phyloP scores from a whole-genome alignment of 2,888 invertebrate species.

The Hecatera dysodea region DNA sequence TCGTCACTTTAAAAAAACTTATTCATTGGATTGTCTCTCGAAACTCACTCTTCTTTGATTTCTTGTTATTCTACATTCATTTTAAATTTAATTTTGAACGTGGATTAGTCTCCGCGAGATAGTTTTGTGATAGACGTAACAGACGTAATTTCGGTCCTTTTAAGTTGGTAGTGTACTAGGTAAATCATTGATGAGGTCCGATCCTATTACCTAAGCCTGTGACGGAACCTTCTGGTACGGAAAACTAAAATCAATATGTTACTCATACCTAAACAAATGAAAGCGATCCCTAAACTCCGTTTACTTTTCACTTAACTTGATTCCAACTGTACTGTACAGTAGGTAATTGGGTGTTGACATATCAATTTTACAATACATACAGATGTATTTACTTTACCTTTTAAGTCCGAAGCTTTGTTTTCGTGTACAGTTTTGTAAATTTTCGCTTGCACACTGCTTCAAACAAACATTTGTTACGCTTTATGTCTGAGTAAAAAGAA shows the following conservation, averaged over 20 bases:
- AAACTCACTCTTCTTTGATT: not conserved
- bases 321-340: constrained; percentile 3
- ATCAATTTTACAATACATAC: constrained; percentile 15
- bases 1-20: not conserved
- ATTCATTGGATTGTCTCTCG: not conserved
- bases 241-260: constrained; percentile 27
- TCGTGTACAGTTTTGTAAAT: constrained; percentile 7
- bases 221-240: not conserved
- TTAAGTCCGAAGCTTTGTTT: constrained; percentile 28
- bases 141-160: not conserved
- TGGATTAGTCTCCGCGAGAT: not conserved
- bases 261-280: constrained; percentile 27
- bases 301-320: constrained; percentile 25
- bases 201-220: constrained; percentile 5
- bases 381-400: constrained; percentile 17
- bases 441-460: constrained; percentile 7
- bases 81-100: not conserved
- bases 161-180: not conserved
- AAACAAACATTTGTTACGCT: constrained; percentile 34
- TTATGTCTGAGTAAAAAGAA: constrained; percentile 25
- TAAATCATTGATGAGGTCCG: constrained; percentile 4
- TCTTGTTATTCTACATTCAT: not conserved
- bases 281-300: not conserved
- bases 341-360: constrained; percentile 18
- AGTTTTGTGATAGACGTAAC: not conserved